Evolutionary conservation across 2,113 vertebrate species (phyloP).

Genomic region (Tretioscincus oriximinensis): DNA sequence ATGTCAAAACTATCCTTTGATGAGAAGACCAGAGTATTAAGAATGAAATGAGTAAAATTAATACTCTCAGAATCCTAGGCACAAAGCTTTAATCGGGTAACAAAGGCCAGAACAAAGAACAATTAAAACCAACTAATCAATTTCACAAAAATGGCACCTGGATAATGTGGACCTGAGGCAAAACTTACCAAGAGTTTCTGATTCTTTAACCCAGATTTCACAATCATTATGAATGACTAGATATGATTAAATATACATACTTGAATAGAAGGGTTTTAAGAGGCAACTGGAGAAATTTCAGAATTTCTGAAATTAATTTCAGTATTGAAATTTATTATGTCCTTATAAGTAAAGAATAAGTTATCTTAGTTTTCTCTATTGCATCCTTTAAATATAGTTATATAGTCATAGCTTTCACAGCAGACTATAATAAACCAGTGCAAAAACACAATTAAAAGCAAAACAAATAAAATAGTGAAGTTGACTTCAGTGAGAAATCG

Average conservation of each 20-base stretch:
- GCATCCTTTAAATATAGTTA: no score
- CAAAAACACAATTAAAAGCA: no score
- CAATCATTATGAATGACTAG: neutral
- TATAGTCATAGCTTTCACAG: no score
- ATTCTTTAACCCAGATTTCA: neutral
- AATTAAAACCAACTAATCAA: neutral
- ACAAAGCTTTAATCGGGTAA: neutral
- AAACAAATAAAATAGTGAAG: no score
- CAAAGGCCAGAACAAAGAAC: neutral
- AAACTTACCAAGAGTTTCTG: neutral
- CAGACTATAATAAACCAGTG: no score
- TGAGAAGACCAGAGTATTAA: neutral
- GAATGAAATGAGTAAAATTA: neutral
- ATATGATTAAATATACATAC: neutral
- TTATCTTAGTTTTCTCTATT: no score
- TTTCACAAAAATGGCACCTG: neutral
- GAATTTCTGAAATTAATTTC: no score
- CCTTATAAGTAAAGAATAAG: no score
- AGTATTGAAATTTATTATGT: no score
- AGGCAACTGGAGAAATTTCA: no score
- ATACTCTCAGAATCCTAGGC: neutral
- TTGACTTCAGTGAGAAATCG: no score
- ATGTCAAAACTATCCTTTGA: neutral
- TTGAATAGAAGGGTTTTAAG: no score
- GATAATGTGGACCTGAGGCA: neutral